phyloP scores from a whole-genome alignment of 23 tunicate species.

The Diplosoma virens region DNA sequence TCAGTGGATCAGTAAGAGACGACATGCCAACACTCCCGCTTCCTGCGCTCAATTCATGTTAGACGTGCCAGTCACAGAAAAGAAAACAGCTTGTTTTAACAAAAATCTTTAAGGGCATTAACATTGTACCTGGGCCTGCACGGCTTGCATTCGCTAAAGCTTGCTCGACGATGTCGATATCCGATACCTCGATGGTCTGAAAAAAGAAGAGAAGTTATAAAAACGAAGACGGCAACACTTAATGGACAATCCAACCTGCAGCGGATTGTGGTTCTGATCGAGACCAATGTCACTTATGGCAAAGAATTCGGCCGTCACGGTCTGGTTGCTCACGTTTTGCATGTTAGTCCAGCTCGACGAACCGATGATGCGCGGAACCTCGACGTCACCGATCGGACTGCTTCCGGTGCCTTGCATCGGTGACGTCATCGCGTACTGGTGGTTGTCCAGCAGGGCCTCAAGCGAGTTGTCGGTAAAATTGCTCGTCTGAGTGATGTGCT shows the following conservation, averaged over 20 bases:
- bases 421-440: neutral
- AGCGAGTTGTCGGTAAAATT: neutral
- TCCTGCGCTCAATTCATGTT: conserved; percentile 14
- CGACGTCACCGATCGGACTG: conserved; percentile 1
- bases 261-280: conserved; percentile 47
- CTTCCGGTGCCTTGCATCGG: neutral
- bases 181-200: too few relatives aligned
- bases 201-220: too few relatives aligned
- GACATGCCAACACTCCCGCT: conserved; percentile 28
- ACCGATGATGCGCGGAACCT: neutral
- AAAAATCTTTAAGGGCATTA: too few relatives aligned
- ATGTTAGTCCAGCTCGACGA: neutral
- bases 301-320: too few relatives aligned
- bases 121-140: too few relatives aligned
- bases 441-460: neutral
- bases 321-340: too few relatives aligned
- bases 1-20: conserved; percentile 5
- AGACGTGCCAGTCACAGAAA: neutral
- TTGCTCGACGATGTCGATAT: too few relatives aligned
- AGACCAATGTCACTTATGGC: neutral
- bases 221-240: too few relatives aligned
- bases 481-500: neutral
- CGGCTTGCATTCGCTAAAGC: too few relatives aligned
- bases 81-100: too few relatives aligned
- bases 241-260: conserved; percentile 24